A percentile compares a stretch with the other conserved stretches of the same genome.
Evolutionary conservation across 2,113 vertebrate genomes (phyloP).

Genomic region (Alethe diademata): DNA sequence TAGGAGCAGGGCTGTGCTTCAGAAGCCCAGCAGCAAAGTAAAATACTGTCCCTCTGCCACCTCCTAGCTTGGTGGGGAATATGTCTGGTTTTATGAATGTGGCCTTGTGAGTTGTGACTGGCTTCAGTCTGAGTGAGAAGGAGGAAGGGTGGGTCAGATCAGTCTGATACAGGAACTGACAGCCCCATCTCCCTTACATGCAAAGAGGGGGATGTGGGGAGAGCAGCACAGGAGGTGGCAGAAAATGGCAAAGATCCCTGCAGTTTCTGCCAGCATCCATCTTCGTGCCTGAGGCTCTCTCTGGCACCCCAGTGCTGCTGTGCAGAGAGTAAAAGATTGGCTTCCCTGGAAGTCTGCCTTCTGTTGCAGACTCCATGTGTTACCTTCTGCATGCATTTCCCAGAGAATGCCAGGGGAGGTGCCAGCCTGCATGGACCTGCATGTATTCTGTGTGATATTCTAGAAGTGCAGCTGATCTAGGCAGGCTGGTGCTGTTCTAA

Average conservation of each 20-base stretch:
- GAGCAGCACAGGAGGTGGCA: background rate
- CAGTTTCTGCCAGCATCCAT: background rate
- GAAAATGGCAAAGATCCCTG: background rate
- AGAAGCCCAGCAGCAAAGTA: background rate
- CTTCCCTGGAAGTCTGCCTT: background rate
- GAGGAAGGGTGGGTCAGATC: background rate
- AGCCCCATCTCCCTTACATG: background rate
- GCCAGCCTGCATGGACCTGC: background rate
- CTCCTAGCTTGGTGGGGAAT: background rate
- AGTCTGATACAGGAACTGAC: background rate
- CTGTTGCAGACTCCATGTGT: background rate
- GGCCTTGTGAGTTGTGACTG: background rate
- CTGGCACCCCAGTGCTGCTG: background rate
- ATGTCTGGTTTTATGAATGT: background rate
- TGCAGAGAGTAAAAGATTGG: background rate
- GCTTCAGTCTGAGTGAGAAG: background rate
- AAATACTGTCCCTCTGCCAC: background rate
- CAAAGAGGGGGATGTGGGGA: background rate
- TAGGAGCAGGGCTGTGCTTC: background rate
- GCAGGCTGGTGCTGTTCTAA: background rate
- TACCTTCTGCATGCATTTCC: background rate
- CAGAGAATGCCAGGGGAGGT: background rate
- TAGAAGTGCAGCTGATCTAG: background rate
- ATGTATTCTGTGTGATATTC: background rate
- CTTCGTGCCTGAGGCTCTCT: background rate